A percentile compares a stretch with the other conserved stretches of the same genome.
Evolutionary conservation across 2,888 invertebrate genomes (phyloP).

Genomic region (Drosophila mercatorum): DNA sequence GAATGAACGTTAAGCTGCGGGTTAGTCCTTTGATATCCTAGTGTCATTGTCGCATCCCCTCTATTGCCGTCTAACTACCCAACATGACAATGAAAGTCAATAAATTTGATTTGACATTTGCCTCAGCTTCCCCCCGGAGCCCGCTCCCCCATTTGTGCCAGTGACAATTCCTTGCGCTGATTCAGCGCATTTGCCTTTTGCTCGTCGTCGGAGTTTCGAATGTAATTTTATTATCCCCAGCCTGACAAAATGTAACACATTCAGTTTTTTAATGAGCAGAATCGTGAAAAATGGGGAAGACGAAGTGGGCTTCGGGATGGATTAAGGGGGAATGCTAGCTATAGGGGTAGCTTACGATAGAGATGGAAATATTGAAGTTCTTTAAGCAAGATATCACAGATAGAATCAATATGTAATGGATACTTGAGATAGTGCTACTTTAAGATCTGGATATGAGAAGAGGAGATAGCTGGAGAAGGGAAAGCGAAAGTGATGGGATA

Average conservation of each 20-base stretch:
- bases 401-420: too few relatives aligned
- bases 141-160: neutral
- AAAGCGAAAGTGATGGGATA: too few relatives aligned
- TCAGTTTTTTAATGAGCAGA: slow-evolving; percentile 70
- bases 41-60: slow-evolving; percentile 34
- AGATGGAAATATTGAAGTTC: neutral
- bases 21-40: slow-evolving; percentile 38
- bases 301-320: neutral
- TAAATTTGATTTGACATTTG: slow-evolving; percentile 79
- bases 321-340: neutral
- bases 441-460: too few relatives aligned
- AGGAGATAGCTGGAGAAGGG: too few relatives aligned
- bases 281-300: neutral
- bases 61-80: slow-evolving; percentile 16
- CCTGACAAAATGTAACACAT: slow-evolving; percentile 70
- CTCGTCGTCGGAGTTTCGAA: slow-evolving; percentile 55
- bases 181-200: slow-evolving; percentile 66
- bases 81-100: slow-evolving; percentile 73
- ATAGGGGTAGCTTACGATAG: neutral
- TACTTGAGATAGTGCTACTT: too few relatives aligned
- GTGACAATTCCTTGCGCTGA: slow-evolving; percentile 58
- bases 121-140: slow-evolving; percentile 17
- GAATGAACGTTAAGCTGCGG: slow-evolving; percentile 63
- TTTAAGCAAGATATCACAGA: too few relatives aligned
- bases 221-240: slow-evolving; percentile 74